These are phyloP conservation scores for Parazoanthus swiftii DNA, from an alignment of 92 coral and sea anemone species.

Conservation along the genomic window DNA sequence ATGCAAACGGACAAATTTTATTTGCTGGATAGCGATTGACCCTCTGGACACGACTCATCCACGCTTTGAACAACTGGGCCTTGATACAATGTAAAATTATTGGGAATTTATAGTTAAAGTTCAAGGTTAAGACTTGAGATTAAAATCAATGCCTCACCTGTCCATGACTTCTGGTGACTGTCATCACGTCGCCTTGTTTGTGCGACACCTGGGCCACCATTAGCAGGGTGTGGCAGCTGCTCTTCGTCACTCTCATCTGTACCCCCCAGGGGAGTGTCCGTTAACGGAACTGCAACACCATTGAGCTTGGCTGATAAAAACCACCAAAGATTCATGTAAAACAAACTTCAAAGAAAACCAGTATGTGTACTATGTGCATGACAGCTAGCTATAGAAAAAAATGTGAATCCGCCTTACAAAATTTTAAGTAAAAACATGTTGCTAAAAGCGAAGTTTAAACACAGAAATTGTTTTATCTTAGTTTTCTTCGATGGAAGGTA, in stretches of 20 bases:
- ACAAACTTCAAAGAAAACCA: not conserved
- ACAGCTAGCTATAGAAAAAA: no score
- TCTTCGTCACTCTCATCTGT: constrained; percentile 75
- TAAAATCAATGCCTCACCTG: not conserved
- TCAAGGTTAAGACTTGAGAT: not conserved
- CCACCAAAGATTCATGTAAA: not conserved
- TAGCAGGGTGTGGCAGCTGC: constrained; percentile 28
- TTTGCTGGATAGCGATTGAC: no score
- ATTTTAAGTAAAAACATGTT: not conserved
- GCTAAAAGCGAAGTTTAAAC: no score
- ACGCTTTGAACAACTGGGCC: no score
- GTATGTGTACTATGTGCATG: not conserved
- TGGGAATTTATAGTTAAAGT: not conserved
- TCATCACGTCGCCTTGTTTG: not conserved
- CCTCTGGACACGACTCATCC: no score
- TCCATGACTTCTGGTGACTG: constrained; percentile 2
- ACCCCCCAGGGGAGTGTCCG: constrained; percentile 88
- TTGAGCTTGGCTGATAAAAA: constrained; percentile 64
- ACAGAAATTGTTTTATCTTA: no score
- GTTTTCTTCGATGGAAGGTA: no score
- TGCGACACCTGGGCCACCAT: not conserved
- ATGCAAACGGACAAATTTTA: no score
- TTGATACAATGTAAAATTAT: no score
- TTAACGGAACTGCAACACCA: constrained; percentile 87
- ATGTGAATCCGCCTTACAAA: not conserved